Evolutionary conservation across 2,888 invertebrate species (phyloP), one percentile per base, ranked within the genome.

Genomic region (Spilarctia lutea): DNA sequence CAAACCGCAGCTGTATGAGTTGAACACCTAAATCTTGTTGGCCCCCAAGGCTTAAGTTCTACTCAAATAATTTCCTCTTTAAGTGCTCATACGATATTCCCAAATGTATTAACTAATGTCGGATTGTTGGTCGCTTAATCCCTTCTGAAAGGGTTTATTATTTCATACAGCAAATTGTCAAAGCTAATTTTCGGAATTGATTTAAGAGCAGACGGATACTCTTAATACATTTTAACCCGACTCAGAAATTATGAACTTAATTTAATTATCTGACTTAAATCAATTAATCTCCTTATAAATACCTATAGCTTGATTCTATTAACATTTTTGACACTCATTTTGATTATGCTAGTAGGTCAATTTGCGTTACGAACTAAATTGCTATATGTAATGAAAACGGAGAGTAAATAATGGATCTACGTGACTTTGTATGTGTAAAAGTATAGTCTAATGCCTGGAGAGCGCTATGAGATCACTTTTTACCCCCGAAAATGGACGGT

Each of bases 41-140:
- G 84, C 84, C 83, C 84, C 48, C 35, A 60, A 70, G 86, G 78
- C 78, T 86, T 82, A 69, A 83, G 79, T 85, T 79, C 52, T 78
- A 79, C 74, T 80, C 75, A 80, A 77, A 83, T 81, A 82, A 85
- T 82, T 81, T 80, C 73, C 76, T 79, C 76, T 75, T 79, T 75
- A 77, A 79, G 77, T 79, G 52, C 76, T 77, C 78, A 76, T 77
- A 79, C 75, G 75, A 81, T 78, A 73, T 78, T 77, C 71, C 73
- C 77, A 73, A 79, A 82, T 78, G 81, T 78, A 78, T 82, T 75
- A 81, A 74, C 75, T 82, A 52, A 73, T 69, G 69, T 69, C 27
- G 65, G 52, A 73, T 69, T 73, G 73, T 68, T 69, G 52, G 65
- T 63, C 13, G 48, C 48, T 65, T 65, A 73, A 69, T 69, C 65